Evolutionary conservation across 1,140 invertebrate species (phyloP).

Genomic region (Cydia fagiglandana): DNA sequence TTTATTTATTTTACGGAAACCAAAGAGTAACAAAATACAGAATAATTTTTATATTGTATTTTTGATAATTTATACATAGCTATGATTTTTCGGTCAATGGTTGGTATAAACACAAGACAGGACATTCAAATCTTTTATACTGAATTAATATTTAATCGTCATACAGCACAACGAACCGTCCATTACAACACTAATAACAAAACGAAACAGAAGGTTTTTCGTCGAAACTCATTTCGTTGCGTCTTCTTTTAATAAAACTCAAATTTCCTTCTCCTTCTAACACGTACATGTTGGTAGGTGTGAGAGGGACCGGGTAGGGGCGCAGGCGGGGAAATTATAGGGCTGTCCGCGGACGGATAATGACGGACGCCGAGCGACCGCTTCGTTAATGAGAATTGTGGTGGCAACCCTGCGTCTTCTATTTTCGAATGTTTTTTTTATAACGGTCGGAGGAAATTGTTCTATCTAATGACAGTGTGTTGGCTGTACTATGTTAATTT

Average conservation of each 20-base stretch:
- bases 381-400: constrained; percentile 69
- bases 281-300: constrained; percentile 23
- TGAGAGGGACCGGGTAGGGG: constrained; percentile 43
- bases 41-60: too few species aligned
- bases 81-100: background rate
- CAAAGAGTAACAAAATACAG: too few species aligned
- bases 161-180: constrained; percentile 35
- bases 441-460: constrained; percentile 30
- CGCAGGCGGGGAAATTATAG: constrained; percentile 64
- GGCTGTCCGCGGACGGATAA: constrained; percentile 63
- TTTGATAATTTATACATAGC: too few species aligned
- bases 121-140: background rate
- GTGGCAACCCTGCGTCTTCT: constrained; percentile 58
- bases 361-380: constrained; percentile 64
- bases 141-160: constrained; percentile 33
- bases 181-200: constrained; percentile 43
- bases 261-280: constrained; percentile 8
- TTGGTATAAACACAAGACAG: background rate
- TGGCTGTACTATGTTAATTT: background rate
- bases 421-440: constrained; percentile 31
- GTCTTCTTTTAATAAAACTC: constrained; percentile 59
- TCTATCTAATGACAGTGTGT: constrained; percentile 24
- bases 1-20: too few species aligned
- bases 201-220: constrained; percentile 44
- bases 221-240: constrained; percentile 56